Percentiles rank a stretch among this genome's conserved stretches.
These are phyloP conservation scores for Sebastiscus albofasciatus DNA, from an alignment of 2,797 vertebrate genomes.

Conservation along the genomic window DNA sequence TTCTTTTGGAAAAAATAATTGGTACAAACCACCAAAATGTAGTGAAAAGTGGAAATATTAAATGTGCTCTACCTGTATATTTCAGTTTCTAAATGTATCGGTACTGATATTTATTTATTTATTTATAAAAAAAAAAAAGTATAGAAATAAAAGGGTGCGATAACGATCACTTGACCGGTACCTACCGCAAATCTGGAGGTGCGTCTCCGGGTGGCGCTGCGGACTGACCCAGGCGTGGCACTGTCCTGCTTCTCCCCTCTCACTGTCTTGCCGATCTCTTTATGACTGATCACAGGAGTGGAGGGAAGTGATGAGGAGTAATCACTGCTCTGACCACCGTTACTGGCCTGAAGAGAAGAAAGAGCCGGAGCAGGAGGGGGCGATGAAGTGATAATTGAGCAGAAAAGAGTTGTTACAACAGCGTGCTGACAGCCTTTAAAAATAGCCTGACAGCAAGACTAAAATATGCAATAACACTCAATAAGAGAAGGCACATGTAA, in stretches of 20 bases:
- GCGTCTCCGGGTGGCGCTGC: constrained; percentile 88
- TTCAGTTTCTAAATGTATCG: too few species aligned
- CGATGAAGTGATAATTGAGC: constrained; percentile 5
- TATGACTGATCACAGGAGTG: constrained; percentile 92
- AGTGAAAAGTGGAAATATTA: too few species aligned
- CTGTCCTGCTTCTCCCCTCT: constrained; percentile 84
- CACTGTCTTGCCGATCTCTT: constrained; percentile 84
- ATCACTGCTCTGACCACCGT: constrained; percentile 92
- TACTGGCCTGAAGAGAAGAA: constrained; percentile 84
- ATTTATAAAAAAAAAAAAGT: neutral
- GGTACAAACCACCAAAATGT: too few species aligned
- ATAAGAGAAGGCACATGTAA: neutral
- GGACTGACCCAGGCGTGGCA: constrained; percentile 88
- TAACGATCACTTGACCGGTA: neutral
- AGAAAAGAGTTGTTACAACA: constrained; percentile 20
- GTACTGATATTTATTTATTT: too few species aligned
- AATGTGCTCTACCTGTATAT: too few species aligned
- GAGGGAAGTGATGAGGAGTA: constrained; percentile 94
- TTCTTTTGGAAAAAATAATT: too few species aligned
- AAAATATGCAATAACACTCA: neutral
- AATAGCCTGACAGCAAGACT: neutral
- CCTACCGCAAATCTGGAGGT: constrained; percentile 89
- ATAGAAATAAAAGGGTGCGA: neutral
- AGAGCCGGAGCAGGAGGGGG: neutral
- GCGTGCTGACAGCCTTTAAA: neutral